A percentile compares a stretch with the other conserved stretches of the same genome.
These are phyloP conservation scores for Hippoglossus hippoglossus DNA, from an alignment of 2,797 vertebrate species.

Conservation along the genomic window DNA sequence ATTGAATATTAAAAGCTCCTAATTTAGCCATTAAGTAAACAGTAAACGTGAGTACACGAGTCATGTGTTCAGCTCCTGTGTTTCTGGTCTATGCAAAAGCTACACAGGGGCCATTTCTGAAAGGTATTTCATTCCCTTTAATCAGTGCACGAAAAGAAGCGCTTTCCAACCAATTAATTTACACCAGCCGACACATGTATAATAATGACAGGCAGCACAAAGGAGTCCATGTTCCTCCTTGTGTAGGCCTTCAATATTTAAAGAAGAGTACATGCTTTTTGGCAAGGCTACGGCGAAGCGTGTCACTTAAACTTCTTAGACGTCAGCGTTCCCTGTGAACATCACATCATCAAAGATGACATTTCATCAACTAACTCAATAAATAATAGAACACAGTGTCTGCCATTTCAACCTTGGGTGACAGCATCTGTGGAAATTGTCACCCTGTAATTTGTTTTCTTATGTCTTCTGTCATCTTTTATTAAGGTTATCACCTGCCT, in stretches of 20 bases:
- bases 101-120: background rate
- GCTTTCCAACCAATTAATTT: slow-evolving; percentile 73
- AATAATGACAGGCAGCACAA: slow-evolving; percentile 73
- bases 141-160: background rate
- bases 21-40: slow-evolving; percentile 7
- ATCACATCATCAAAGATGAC: slow-evolving; percentile 73
- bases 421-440: slow-evolving; percentile 70
- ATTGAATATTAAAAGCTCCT: slow-evolving; percentile 12
- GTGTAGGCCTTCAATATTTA: slow-evolving; percentile 80
- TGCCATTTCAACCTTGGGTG: slow-evolving; percentile 73
- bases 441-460: slow-evolving; percentile 74
- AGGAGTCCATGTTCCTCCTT: slow-evolving; percentile 70
- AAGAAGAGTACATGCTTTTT: slow-evolving; percentile 69
- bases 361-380: slow-evolving; percentile 78
- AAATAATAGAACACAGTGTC: slow-evolving; percentile 77
- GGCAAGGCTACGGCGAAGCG: slow-evolving; percentile 55
- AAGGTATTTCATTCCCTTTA: too few species aligned
- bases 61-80: too few species aligned
- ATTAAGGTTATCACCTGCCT: slow-evolving; percentile 67
- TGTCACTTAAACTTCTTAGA: slow-evolving; percentile 76
- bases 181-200: slow-evolving; percentile 64
- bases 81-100: background rate
- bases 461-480: slow-evolving; percentile 69
- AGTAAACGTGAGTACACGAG: too few species aligned
- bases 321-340: slow-evolving; percentile 65